phyloP scores from a whole-genome alignment of 2,113 vertebrate genomes.

The Cettia cetti region DNA sequence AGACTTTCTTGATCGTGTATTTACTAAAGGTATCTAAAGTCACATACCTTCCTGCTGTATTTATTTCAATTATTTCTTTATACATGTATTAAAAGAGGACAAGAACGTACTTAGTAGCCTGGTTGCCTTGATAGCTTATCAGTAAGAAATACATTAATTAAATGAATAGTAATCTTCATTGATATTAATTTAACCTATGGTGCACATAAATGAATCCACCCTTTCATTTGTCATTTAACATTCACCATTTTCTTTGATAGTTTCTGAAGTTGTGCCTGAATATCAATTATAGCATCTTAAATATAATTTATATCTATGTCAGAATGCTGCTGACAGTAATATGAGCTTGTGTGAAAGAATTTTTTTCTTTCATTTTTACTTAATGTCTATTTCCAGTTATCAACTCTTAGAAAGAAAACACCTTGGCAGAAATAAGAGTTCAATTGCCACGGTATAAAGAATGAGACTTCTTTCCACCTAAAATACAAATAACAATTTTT shows the following conservation, averaged over 20 bases:
- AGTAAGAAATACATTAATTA: not conserved
- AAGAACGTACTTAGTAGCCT: not conserved
- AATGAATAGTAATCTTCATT: not conserved
- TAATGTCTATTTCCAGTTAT: not conserved
- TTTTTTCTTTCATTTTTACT: not conserved
- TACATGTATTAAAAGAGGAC: not conserved
- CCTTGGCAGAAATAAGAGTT: not conserved
- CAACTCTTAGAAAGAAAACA: not conserved
- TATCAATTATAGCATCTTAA: not conserved
- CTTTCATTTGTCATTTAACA: not conserved
- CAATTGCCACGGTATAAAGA: not conserved
- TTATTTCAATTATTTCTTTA: not conserved
- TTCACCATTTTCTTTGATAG: not conserved
- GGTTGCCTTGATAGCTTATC: not conserved
- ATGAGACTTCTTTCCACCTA: not conserved
- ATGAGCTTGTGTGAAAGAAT: not conserved
- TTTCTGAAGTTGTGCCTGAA: not conserved
- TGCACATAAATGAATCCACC: not conserved
- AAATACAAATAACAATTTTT: not conserved
- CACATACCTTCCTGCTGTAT: not conserved
- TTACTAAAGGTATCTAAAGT: not conserved
- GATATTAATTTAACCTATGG: not conserved
- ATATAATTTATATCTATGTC: not conserved
- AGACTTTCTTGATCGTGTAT: fast-evolving
- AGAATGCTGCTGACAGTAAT: not conserved